A percentile compares a stretch with the other conserved stretches of the same genome.
These are phyloP conservation scores for Pygathrix nemaeus DNA, from an alignment of 2,113 vertebrate genomes.

Conservation along the genomic window DNA sequence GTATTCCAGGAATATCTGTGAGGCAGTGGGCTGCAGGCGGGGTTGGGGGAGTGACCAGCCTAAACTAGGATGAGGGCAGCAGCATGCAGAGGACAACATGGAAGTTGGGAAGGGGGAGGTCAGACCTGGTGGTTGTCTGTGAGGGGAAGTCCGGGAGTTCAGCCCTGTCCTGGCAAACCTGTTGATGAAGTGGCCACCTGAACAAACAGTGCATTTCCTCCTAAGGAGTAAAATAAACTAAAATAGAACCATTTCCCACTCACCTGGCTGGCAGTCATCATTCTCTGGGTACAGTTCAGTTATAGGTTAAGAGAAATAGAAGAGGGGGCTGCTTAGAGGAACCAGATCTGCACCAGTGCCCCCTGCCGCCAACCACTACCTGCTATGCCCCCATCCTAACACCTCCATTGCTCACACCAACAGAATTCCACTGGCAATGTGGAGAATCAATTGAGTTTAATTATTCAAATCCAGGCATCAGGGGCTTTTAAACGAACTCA, in stretches of 20 bases:
- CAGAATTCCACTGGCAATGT: not conserved
- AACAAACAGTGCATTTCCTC: not conserved
- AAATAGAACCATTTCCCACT: not conserved
- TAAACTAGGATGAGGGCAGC: not conserved
- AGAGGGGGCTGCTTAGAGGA: not conserved
- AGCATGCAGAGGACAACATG: not conserved
- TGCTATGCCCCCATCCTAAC: not conserved
- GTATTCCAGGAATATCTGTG: not conserved
- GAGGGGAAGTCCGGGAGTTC: not conserved
- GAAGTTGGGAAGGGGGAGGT: not conserved
- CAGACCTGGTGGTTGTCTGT: not conserved
- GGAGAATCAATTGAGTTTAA: not conserved
- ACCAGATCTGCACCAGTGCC: not conserved
- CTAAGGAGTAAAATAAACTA: not conserved
- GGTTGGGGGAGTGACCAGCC: no score
- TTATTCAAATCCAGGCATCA: not conserved
- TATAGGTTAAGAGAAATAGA: not conserved
- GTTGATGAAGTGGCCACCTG: not conserved
- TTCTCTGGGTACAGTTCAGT: not conserved
- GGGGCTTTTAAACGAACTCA: not conserved
- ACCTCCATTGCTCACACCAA: not conserved
- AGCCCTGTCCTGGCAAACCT: not conserved
- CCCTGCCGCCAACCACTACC: not conserved
- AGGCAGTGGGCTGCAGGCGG: accelerated
- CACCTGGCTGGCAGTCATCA: not conserved